Evolutionary conservation across 2,113 vertebrate species (phyloP).

Genomic region (Nestor notabilis): DNA sequence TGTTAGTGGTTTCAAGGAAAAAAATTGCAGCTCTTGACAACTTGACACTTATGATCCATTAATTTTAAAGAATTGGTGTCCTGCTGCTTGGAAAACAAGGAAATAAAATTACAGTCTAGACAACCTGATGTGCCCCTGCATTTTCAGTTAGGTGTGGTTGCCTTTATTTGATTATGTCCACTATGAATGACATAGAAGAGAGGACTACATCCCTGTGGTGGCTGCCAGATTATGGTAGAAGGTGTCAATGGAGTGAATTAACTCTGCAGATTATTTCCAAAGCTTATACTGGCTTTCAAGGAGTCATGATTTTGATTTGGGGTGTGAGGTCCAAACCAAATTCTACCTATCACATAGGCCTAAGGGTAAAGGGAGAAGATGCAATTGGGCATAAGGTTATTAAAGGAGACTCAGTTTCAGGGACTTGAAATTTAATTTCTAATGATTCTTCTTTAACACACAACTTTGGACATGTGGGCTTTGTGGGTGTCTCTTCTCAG

Average conservation of each 20-base stretch:
- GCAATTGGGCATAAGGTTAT: too few species aligned
- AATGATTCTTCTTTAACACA: neutral
- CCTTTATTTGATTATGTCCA: too few species aligned
- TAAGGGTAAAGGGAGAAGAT: neutral
- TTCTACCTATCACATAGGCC: neutral
- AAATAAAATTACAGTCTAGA: neutral
- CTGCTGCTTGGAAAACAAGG: neutral
- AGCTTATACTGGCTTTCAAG: too few species aligned
- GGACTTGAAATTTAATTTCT: neutral
- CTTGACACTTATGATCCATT: neutral
- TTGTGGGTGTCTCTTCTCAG: neutral
- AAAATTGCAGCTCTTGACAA: neutral
- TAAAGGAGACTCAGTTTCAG: neutral
- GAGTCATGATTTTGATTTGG: too few species aligned
- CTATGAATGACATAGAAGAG: neutral
- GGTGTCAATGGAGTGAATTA: accelerated
- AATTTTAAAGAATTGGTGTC: neutral
- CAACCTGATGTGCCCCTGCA: neutral
- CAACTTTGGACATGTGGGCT: accelerated
- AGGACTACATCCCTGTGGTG: accelerated
- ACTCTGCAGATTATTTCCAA: neutral
- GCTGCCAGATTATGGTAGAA: neutral
- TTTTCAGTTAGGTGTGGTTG: neutral
- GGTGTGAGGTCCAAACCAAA: too few species aligned
- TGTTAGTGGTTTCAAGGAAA: neutral